Conservation (phyloP, 2,113 vertebrate genomes). For the Circaetus gallicus region DNA sequence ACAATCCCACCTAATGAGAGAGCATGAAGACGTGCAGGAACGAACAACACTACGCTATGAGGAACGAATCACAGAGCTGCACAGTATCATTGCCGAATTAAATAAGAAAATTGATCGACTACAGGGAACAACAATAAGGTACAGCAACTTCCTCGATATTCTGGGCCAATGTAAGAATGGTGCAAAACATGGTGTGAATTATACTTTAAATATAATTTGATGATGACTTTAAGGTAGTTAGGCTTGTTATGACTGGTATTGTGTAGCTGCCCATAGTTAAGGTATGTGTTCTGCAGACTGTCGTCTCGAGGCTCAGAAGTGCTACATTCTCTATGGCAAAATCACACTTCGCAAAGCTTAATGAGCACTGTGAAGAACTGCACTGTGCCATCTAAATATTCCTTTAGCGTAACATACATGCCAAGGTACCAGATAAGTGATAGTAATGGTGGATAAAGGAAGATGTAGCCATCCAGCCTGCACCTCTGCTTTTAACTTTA, state of each 20-base stretch:
- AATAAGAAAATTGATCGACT: constrained; percentile 87
- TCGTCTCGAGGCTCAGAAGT: neutral
- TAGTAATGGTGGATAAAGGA: neutral
- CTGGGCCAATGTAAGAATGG: neutral
- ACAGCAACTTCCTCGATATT: neutral
- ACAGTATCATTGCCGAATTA: constrained; percentile 87
- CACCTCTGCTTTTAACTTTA: neutral
- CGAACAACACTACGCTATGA: constrained; percentile 80
- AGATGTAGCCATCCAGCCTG: neutral
- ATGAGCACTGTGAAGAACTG: neutral
- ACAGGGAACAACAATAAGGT: constrained; percentile 85
- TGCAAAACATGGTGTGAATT: neutral
- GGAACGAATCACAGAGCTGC: constrained; percentile 86
- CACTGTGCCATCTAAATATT: neutral
- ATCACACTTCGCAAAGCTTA: neutral
- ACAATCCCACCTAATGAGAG: constrained; percentile 84
- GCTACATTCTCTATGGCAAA: neutral
- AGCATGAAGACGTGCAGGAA: constrained; percentile 86
- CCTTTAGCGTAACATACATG: neutral
- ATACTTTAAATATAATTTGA: neutral
- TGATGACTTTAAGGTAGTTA: neutral
- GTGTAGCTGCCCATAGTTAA: neutral
- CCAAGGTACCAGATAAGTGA: neutral
- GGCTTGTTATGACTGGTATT: neutral
- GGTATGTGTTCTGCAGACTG: neutral